Conservation (phyloP, 2,797 vertebrate genomes). For the Meda fulgida region DNA sequence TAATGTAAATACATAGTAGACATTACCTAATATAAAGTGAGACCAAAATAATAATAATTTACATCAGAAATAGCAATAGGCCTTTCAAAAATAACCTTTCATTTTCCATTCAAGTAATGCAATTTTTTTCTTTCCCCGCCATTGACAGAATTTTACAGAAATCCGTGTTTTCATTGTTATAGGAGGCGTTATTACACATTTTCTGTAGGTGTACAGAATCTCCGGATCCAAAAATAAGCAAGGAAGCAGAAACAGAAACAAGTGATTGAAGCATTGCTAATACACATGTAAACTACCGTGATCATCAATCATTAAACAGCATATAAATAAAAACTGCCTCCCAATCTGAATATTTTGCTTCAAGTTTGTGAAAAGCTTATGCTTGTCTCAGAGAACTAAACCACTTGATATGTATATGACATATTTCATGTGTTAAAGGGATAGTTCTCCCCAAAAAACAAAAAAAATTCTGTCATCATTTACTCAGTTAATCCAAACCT, state of each 20-base stretch:
- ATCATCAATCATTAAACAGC: background rate
- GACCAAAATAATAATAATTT: background rate
- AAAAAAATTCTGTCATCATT: background rate
- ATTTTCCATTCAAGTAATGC: background rate
- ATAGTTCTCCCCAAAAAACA: no score
- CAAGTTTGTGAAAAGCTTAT: background rate
- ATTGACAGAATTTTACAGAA: background rate
- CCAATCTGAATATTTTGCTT: background rate
- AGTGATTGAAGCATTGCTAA: background rate
- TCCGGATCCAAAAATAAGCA: background rate
- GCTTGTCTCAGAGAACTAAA: background rate
- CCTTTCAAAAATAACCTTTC: background rate
- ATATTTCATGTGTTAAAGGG: background rate
- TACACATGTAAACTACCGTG: background rate
- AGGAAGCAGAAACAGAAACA: background rate
- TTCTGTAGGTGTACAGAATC: background rate
- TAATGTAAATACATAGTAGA: no score
- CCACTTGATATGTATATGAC: background rate
- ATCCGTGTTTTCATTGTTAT: background rate
- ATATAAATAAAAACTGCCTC: background rate
- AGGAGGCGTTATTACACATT: background rate
- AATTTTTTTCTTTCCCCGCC: background rate
- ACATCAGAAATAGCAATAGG: background rate
- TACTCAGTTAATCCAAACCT: no score
- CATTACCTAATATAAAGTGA: background rate